Conservation (phyloP, 2,888 invertebrate genomes). For the Stenichneumon culpator region DNA sequence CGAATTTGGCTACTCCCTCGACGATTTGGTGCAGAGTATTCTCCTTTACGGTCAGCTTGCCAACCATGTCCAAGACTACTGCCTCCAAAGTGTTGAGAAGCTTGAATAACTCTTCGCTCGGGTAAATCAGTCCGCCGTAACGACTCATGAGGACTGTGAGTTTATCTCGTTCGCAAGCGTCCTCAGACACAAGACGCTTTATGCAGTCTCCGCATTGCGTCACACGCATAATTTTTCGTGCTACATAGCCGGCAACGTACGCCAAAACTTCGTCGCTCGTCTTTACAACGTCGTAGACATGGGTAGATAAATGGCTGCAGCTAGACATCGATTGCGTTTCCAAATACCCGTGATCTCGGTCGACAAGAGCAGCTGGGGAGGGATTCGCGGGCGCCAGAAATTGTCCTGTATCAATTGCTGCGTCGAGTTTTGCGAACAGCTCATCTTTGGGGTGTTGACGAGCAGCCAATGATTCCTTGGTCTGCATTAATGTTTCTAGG, state of each 20-base stretch:
- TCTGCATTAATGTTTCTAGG: slow-evolving; percentile 44
- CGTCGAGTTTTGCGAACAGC: slow-evolving; percentile 34
- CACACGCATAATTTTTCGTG: slow-evolving; percentile 31
- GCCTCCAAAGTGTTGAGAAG: slow-evolving; percentile 47
- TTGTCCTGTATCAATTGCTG: slow-evolving; percentile 31
- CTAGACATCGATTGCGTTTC: slow-evolving; percentile 26
- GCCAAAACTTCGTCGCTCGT: slow-evolving; percentile 53
- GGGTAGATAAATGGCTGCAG: slow-evolving; percentile 16
- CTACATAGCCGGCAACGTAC: slow-evolving; percentile 57
- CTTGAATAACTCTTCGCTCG: slow-evolving; percentile 59
- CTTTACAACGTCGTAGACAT: slow-evolving; percentile 51
- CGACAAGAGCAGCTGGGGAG: slow-evolving; percentile 1
- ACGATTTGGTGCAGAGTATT: slow-evolving; percentile 56
- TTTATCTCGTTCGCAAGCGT: slow-evolving; percentile 35
- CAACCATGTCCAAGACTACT: slow-evolving; percentile 48
- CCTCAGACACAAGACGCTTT: background rate
- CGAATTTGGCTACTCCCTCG: slow-evolving; percentile 30
- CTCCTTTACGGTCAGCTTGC: slow-evolving; percentile 43
- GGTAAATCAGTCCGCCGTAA: slow-evolving; percentile 45
- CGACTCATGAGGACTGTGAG: slow-evolving; percentile 39
- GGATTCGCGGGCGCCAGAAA: background rate
- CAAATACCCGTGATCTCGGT: slow-evolving; percentile 17
- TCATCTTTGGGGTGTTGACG: slow-evolving; percentile 17
- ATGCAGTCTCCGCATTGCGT: slow-evolving; percentile 47
- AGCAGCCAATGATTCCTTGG: slow-evolving; percentile 28